Evolutionary conservation across 35 echinoderm and acorn worm genomes (phyloP).

Genomic region (Heliocidaris erythrogramma): DNA sequence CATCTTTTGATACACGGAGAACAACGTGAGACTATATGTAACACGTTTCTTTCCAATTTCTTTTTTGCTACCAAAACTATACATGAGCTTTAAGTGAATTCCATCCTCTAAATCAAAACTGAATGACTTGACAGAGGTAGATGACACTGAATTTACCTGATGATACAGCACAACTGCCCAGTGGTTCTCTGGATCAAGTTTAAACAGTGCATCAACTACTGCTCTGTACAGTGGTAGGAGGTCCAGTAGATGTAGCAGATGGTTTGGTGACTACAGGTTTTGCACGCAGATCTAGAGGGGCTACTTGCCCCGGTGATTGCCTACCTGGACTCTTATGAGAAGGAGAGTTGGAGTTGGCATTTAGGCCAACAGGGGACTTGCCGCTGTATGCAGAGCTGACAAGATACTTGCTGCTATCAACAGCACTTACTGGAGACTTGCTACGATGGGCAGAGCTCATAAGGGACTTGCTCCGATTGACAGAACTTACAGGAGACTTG

Average conservation of each 20-base stretch:
- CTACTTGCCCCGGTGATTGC: conserved; percentile 12
- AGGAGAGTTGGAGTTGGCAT: background rate
- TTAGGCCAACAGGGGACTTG: background rate
- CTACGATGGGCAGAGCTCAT: too few relatives aligned
- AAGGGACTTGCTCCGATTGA: too few relatives aligned
- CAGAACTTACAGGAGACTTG: background rate
- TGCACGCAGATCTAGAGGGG: background rate
- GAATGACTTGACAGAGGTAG: conserved; percentile 19
- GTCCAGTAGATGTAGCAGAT: background rate
- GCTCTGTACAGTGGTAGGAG: background rate
- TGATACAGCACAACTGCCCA: background rate
- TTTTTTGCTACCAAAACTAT: too few relatives aligned
- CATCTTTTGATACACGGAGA: too few relatives aligned
- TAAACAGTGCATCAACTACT: background rate
- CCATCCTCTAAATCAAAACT: background rate
- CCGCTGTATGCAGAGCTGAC: background rate
- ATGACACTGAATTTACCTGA: background rate
- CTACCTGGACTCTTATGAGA: background rate
- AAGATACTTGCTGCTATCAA: background rate
- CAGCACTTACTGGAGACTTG: background rate
- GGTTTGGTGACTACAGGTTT: background rate
- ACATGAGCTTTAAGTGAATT: background rate
- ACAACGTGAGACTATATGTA: too few relatives aligned
- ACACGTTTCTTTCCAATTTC: too few relatives aligned
- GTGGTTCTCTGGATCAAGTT: background rate